phyloP scores from a whole-genome alignment of 2,797 vertebrate species.

The Remorina albescens region DNA sequence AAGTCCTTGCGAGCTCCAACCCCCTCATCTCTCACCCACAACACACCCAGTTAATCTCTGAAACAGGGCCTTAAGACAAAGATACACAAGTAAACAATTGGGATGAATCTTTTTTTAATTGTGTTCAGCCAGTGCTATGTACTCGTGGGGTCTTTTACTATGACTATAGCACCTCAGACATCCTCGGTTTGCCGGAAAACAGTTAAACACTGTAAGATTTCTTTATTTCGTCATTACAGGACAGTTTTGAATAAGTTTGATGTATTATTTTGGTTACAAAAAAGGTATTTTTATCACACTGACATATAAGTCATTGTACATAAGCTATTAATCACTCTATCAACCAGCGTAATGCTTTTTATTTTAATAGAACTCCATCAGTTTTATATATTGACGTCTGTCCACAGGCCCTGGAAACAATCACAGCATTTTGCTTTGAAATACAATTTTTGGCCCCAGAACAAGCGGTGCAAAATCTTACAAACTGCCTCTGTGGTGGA shows the following conservation, averaged over 20 bases:
- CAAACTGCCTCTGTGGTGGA: no score
- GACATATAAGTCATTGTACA: no score
- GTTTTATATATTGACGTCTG: no score
- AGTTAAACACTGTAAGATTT: conserved; percentile 1
- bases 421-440: no score
- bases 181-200: conserved; percentile 21
- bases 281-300: neutral
- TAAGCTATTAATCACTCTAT: neutral
- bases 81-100: conserved; percentile 84
- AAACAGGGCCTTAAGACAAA: conserved; percentile 86
- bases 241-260: neutral
- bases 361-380: no score
- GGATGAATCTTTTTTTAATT: conserved; percentile 88
- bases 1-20: conserved; percentile 51
- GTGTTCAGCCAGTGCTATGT: conserved; percentile 37
- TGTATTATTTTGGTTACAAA: neutral
- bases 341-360: neutral
- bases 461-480: no score
- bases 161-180: conserved; percentile 10
- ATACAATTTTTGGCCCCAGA: no score
- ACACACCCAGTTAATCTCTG: conserved; percentile 91
- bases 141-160: conserved; percentile 57
- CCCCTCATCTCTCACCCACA: conserved; percentile 83
- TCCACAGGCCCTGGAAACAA: no score
- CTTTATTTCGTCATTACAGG: neutral